These are phyloP conservation scores for Clostera curtula DNA, from an alignment of 2,888 invertebrate species.

Conservation along the genomic window DNA sequence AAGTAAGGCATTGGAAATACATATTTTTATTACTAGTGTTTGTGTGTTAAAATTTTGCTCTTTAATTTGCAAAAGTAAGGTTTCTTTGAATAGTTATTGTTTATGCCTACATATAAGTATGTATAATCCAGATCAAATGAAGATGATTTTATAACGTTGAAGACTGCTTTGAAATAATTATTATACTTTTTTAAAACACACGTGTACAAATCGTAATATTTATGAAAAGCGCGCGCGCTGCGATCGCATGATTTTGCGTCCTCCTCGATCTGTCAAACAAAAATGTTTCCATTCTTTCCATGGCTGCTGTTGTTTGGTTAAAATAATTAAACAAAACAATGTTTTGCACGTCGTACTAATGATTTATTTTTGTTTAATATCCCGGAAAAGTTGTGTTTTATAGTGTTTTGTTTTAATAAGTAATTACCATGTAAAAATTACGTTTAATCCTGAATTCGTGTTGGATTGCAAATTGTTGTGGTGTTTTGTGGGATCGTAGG, in stretches of 20 bases:
- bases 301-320: slow-evolving; percentile 43
- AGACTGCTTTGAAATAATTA: too few species aligned
- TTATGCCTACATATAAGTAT: too few species aligned
- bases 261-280: slow-evolving; percentile 56
- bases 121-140: too few species aligned
- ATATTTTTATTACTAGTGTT: too few species aligned
- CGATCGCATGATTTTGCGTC: slow-evolving; percentile 41
- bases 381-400: slow-evolving; percentile 22
- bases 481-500: slow-evolving; percentile 31
- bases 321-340: slow-evolving; percentile 43
- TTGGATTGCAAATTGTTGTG: slow-evolving; percentile 36
- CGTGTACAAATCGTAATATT: too few species aligned
- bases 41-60: too few species aligned
- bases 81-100: too few species aligned
- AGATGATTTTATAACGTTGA: too few species aligned
- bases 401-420: slow-evolving; percentile 25
- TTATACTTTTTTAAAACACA: too few species aligned
- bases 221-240: slow-evolving; percentile 47
- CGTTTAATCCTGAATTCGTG: slow-evolving; percentile 26
- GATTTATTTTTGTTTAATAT: slow-evolving; percentile 30
- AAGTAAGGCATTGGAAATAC: too few species aligned
- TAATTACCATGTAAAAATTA: slow-evolving; percentile 35
- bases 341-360: slow-evolving; percentile 25
- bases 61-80: too few species aligned
- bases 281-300: slow-evolving; percentile 48